Base-by-base conservation (phyloP, 2,888 invertebrate species). In the Tillus elongatus region DNA sequence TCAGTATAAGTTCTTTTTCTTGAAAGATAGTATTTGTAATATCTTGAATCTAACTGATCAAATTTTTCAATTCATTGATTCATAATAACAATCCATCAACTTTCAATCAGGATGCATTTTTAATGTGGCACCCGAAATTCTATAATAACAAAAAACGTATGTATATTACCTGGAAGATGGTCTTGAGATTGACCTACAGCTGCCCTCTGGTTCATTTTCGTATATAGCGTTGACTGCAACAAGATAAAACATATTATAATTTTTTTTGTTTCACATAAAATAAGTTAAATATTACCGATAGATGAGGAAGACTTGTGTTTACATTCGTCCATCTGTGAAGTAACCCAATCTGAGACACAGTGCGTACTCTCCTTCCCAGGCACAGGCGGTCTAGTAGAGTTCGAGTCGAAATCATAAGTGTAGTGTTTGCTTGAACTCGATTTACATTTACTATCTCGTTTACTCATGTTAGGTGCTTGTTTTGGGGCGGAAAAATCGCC, bases 331-430 rank as follows among this genome's bases (percentile, higher is more conserved):
- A 53, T 46, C 24, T 38, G 41, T 15, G 41, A 28, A 10, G 47
- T 40, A 14, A 50, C 58, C 57, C 61, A 60, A 40, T 63, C 61
- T 4, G 61, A 57, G 34, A 52, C 42, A 42, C 54, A 57, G 43
- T 57, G 60, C 32, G 52, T 53, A 36, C 71, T 71, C 63, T 80
- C 79, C 72, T 79, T 75, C 72, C 85, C 86, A 59, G 83, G 80
- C 63, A 86, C 84, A 58, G 86, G 86, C 68, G 87, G 87, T 73
- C 86, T 74, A 63, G 85, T 85, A 67, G 79, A 76, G 71, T 79
- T 79, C 67, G 78, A 76, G 47, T 65, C 62, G 44, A 64, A 65
- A 40, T 58, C 60, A 56, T 61, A 52, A 49, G 45, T 50, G 45
- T 52, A 47, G 47, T 50, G 45, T n/a, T 49, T 32, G 9, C 15